Evolutionary conservation across 1,140 invertebrate genomes (phyloP).

Genomic region (Solenopsis invicta): DNA sequence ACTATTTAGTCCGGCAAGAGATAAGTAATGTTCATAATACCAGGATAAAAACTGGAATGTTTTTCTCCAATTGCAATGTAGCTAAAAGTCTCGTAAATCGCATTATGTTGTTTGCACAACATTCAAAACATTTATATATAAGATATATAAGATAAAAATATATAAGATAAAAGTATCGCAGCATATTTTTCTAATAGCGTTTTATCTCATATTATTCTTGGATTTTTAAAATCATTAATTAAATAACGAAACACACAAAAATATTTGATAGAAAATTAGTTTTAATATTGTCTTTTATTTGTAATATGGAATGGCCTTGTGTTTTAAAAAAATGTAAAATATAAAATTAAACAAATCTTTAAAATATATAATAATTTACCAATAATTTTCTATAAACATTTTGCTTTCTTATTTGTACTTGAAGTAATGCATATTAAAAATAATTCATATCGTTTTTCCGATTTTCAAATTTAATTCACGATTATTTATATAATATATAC

Average conservation of each 20-base stretch:
- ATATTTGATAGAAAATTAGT: not conserved
- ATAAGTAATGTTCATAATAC: conserved; percentile 8
- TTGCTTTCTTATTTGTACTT: not conserved
- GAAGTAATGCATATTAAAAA: not conserved
- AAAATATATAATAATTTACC: not conserved
- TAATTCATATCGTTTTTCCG: not conserved
- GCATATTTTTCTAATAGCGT: not conserved
- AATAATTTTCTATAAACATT: not conserved
- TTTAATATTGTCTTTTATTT: conserved; percentile 1
- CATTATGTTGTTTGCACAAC: conserved; percentile 21
- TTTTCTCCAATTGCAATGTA: not conserved
- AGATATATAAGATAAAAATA: too few relatives aligned
- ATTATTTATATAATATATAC: conserved; percentile 13
- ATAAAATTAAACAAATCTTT: not conserved
- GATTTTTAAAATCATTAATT: not conserved
- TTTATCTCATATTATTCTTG: not conserved
- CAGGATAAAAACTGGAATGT: conserved; percentile 2
- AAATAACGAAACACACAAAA: not conserved
- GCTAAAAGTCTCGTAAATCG: conserved; percentile 14
- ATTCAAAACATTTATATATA: conserved; percentile 22
- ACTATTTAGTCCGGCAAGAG: not conserved
- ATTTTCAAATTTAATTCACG: not conserved
- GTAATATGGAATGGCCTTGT: not conserved
- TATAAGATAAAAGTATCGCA: not conserved
- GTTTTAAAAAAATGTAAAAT: not conserved